Evolutionary conservation across 2,888 invertebrate species (phyloP), one percentile per base, ranked within the genome.

Genomic region (Napeogenes inachia): DNA sequence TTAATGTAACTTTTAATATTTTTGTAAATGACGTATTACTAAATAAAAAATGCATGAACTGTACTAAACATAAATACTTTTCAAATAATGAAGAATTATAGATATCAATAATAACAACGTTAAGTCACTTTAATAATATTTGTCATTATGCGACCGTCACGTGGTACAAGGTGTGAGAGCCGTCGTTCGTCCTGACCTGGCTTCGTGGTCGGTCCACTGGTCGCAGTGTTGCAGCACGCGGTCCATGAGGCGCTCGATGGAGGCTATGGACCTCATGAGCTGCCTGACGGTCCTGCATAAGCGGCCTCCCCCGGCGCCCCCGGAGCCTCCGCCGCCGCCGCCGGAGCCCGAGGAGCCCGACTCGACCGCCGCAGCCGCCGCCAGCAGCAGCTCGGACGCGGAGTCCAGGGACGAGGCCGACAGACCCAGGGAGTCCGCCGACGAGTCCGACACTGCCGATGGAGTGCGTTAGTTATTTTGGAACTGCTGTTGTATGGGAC

Each of bases 221-320:
- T 82, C 85, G 63, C 85, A 86, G 57, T 87, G 87, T 63, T 78
- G 74, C 54, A 89, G 71, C 66, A 89, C 87, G 2, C 84, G 71
- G 71, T 89, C 89, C 89, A 89, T 89, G 8, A 89, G 79, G 42
- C 87, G 63, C 75, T 89, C 89, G 3, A 89, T 87, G n/a, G 85
- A 81, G 0, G 89, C 86, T 57, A 89, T 88, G 57, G 87, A 88
- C 21, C 83, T 70, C 86, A 89, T 87, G 30, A 89, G 82, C 50
- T 84, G 84, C 0, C 85, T 62, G 38, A 88, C 86, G 0, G 87
- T 83, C 35, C 81, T 75, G 73, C 86, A 82, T 60, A 87, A 78
- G 57, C 77, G 76, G 57, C 42, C 42, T 8, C 42, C 42, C 10
- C 42, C 42, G 42, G 42, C 42, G 10, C 42, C 63, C 60, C 60